Conservation (phyloP, 2,797 vertebrate genomes). For the Leptodactylus fallax region DNA sequence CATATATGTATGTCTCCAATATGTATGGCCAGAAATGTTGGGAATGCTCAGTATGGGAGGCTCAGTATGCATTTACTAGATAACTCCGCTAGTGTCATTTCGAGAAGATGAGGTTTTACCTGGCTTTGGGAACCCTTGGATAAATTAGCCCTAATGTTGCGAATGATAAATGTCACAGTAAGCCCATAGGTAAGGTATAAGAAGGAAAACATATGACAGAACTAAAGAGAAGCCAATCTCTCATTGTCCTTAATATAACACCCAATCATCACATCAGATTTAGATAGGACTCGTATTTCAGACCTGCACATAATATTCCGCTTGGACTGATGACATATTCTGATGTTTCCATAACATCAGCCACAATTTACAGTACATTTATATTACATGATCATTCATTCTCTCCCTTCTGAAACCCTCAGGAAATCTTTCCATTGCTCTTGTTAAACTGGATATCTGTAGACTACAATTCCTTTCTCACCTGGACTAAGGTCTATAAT, state of each 20-base stretch:
- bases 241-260: background rate
- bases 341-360: slow-evolving; percentile 41
- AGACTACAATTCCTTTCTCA: slow-evolving; percentile 51
- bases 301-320: slow-evolving; percentile 28
- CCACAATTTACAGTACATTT: slow-evolving; percentile 33
- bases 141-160: background rate
- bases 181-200: background rate
- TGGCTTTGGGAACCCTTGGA: background rate
- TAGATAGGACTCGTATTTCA: slow-evolving; percentile 10
- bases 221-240: background rate
- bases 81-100: too few relatives aligned
- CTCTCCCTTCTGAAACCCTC: slow-evolving; percentile 39
- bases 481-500: slow-evolving; percentile 44
- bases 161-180: background rate
- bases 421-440: slow-evolving; percentile 48
- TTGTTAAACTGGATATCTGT: slow-evolving; percentile 54
- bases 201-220: background rate
- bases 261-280: slow-evolving; percentile 16
- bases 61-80: too few relatives aligned
- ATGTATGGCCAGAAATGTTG: too few relatives aligned
- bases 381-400: slow-evolving; percentile 41
- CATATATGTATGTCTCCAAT: too few relatives aligned
- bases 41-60: too few relatives aligned
- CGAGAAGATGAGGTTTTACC: background rate
- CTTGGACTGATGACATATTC: slow-evolving; percentile 30